Conservation (phyloP, 2,113 vertebrate species). For the Callipepla californica region DNA sequence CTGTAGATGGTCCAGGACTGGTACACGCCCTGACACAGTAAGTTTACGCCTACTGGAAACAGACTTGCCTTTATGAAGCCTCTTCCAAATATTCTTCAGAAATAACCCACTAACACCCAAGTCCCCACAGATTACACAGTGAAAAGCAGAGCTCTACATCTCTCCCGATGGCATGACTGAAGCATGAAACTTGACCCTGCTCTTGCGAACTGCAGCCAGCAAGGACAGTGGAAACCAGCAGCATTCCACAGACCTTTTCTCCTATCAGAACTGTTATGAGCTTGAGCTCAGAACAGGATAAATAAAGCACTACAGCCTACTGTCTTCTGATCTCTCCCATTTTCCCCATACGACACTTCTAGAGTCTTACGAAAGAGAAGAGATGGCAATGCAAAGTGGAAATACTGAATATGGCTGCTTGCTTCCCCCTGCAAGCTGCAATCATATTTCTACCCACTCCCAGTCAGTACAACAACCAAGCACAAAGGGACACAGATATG, state of each 20-base stretch:
- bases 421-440: neutral
- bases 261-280: neutral
- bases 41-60: neutral
- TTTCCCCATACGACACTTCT: neutral
- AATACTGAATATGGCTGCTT: neutral
- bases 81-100: neutral
- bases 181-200: accelerated
- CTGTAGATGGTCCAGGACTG: neutral
- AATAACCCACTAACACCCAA: neutral
- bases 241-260: neutral
- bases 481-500: neutral
- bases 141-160: neutral
- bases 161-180: neutral
- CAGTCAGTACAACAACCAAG: neutral
- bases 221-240: neutral
- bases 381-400: neutral
- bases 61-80: neutral
- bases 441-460: neutral
- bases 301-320: accelerated
- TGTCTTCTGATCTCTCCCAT: neutral
- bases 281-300: neutral
- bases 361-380: neutral
- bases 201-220: neutral
- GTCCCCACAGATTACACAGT: neutral
- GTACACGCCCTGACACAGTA: neutral